Percentiles rank a stretch among this genome's conserved stretches.
Evolutionary conservation across 2,888 invertebrate genomes (phyloP).

Genomic region (Machimus rusticus): DNA sequence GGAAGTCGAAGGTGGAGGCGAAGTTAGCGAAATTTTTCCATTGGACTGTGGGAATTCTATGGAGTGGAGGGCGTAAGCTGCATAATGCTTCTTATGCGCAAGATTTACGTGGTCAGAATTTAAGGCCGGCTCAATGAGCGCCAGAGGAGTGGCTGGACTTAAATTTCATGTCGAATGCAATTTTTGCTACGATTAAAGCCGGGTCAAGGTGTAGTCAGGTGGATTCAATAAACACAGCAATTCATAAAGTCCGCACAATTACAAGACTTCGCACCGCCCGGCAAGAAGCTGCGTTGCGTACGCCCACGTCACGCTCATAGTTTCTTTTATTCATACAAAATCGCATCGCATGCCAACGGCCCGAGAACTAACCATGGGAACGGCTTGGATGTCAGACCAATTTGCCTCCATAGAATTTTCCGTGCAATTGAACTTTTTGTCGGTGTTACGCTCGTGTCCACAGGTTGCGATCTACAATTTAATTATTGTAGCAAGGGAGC

Average conservation of each 20-base stretch:
- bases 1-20: not conserved
- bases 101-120: conserved; percentile 1
- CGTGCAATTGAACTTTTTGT: not conserved
- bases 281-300: not conserved
- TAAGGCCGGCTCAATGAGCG: not conserved
- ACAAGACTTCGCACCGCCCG: not conserved
- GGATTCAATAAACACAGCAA: not conserved
- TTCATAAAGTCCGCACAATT: conserved; percentile 8
- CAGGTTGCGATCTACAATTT: not conserved
- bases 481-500: not conserved
- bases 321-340: not conserved
- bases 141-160: not conserved
- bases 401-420: conserved; percentile 8
- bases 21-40: not conserved
- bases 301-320: not conserved
- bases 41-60: not conserved
- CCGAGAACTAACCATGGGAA: conserved; percentile 14
- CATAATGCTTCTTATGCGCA: not conserved
- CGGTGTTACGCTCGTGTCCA: not conserved
- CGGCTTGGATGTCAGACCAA: not conserved
- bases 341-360: conserved; percentile 8
- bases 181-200: conserved; percentile 13
- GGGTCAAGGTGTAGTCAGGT: conserved; percentile 16
- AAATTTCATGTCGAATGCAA: not conserved
- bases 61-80: not conserved